phyloP scores from a whole-genome alignment of 2,797 vertebrate species.

The Xenentodon cancila region DNA sequence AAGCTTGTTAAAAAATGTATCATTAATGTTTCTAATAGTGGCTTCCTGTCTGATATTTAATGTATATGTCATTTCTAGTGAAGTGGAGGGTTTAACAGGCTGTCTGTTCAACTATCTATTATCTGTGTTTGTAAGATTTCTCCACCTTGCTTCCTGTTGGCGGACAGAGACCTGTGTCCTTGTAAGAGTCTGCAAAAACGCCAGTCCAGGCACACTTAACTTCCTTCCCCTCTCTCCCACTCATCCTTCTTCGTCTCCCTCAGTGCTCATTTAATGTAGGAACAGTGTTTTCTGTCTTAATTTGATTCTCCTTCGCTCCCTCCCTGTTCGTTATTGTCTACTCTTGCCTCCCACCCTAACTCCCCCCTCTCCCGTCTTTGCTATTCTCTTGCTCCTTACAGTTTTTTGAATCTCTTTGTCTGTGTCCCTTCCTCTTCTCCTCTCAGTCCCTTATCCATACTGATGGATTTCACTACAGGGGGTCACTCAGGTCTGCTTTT shows the following conservation, averaged over 20 bases:
- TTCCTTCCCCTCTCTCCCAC: constrained; percentile 11
- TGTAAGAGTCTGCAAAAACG: constrained; percentile 8
- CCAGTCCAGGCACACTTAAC: constrained; percentile 11
- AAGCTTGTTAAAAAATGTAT: no score
- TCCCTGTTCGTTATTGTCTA: constrained; percentile 46
- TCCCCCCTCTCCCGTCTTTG: constrained; percentile 25
- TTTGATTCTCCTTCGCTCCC: constrained; percentile 51
- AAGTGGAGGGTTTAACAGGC: neutral
- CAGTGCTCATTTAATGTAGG: constrained; percentile 39
- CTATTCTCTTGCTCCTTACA: constrained; percentile 37
- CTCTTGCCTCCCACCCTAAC: constrained; percentile 12
- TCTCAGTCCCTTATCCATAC: constrained; percentile 55
- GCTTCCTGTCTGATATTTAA: neutral
- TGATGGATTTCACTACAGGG: constrained; percentile 73
- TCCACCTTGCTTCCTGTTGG: neutral
- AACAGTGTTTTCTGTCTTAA: constrained; percentile 57
- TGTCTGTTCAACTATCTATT: neutral
- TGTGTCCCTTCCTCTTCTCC: constrained; percentile 24
- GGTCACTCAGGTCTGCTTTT: constrained; percentile 76
- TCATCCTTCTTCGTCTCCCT: constrained; percentile 42
- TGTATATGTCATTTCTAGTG: neutral
- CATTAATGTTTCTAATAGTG: neutral
- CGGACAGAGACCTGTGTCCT: neutral
- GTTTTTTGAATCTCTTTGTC: constrained; percentile 29
- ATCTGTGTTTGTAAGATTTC: neutral